Evolutionary conservation across 2,113 vertebrate genomes (phyloP), one percentile per base, ranked within the genome.

Genomic region (human (Homo sapiens)): DNA sequence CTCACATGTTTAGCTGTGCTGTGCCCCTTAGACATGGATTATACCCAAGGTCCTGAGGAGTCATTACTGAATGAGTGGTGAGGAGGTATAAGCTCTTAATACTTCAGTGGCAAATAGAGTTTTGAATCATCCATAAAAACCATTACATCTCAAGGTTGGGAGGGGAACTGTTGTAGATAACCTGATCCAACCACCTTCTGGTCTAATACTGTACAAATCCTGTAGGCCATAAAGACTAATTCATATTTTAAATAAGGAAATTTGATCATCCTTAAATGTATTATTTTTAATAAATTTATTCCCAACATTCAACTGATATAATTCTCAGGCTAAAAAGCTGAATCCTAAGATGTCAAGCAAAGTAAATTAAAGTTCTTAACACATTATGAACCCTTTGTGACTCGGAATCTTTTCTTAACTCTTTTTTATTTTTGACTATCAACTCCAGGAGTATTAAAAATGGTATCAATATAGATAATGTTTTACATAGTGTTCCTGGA

Each of bases 281-380:
- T 94, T 59, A 79, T 97, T 97, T 92, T 20, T 50, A 93, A 80
- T 97, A 82, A 91, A 90, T 92, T 82, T 64, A 94, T 25, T 93
- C 35, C 9, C 23, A 84, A 35, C 17, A 82, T 73, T 87, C 48
- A 72, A 84, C 43, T 96, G 38, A 76, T 83, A 38, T 35, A 93
- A 68, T 95, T 97, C 57, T 92, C 75, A 88, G 43, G 25, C 78
- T 95, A 92, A 93, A 89, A 50, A 79, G 3, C 12, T 55, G 22
- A 82, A 89, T 83, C 32, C 57, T 93, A 87, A 68, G 57, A 78
- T 89, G 55, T 73, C 25, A 82, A 91, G 38, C 8, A 90, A 93
- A 94, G 22, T 85, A 59, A 90, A 43, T 64, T 64, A 72, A 83
- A 86, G 9, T 90, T 90, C 50, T 84, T 75, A 64, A 73, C 52